Evolutionary conservation across 1,140 invertebrate species (phyloP).

Genomic region (Drosophila sulfurigaster): DNA sequence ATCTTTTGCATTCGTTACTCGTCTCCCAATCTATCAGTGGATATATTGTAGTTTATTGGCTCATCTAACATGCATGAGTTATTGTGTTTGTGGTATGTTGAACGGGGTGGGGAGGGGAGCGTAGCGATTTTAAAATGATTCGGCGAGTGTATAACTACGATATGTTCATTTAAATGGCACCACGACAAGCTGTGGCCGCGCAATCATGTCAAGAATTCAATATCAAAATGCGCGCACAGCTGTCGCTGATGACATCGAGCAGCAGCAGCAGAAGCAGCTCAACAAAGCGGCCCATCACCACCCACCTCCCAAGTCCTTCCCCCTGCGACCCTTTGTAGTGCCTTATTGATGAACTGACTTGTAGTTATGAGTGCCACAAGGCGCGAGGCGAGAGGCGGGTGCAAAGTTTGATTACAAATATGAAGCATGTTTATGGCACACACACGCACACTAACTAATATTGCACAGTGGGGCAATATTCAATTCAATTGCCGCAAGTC

Average conservation of each 20-base stretch:
- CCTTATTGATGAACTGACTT: slow-evolving; percentile 71
- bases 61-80: slow-evolving; percentile 44
- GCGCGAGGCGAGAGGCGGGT: not conserved
- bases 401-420: slow-evolving; percentile 72
- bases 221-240: slow-evolving; percentile 74
- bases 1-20: slow-evolving; percentile 15
- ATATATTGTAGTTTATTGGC: slow-evolving; percentile 57
- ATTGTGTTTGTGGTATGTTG: slow-evolving; percentile 14
- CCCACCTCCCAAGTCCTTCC: slow-evolving; percentile 1
- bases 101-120: not conserved
- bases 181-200: slow-evolving; percentile 68
- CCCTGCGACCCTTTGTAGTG: slow-evolving; percentile 15
- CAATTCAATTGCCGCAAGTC: not conserved
- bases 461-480: slow-evolving; percentile 19
- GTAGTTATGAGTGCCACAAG: slow-evolving; percentile 6
- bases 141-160: slow-evolving; percentile 42
- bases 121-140: slow-evolving; percentile 40
- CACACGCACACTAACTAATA: slow-evolving; percentile 22
- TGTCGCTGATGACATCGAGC: slow-evolving; percentile 72
- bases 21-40: not conserved
- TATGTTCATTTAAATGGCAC: slow-evolving; percentile 62
- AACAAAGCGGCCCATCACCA: slow-evolving; percentile 13
- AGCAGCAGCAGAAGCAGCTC: slow-evolving; percentile 19
- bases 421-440: slow-evolving; percentile 54
- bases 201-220: slow-evolving; percentile 83